Conservation (phyloP, 1,140 invertebrate species). For the Manduca sexta region DNA sequence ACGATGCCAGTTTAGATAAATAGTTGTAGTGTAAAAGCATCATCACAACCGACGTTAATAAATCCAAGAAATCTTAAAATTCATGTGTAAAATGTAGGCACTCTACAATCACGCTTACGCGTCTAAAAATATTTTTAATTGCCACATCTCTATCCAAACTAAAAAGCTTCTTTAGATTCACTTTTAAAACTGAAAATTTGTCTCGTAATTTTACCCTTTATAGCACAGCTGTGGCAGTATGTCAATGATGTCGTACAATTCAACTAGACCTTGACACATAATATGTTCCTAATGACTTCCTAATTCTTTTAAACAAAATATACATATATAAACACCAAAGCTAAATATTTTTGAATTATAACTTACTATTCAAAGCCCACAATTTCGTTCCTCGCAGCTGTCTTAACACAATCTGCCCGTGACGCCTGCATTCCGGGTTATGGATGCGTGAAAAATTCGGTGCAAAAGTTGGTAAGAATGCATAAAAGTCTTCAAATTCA, state of each 20-base stretch:
- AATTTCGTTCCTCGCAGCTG: slow-evolving; percentile 79
- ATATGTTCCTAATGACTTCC: background rate
- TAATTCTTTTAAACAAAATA: background rate
- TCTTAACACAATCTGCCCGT: slow-evolving; percentile 78
- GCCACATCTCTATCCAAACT: too few species aligned
- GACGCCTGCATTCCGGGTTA: slow-evolving; percentile 77
- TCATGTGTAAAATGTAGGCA: too few species aligned
- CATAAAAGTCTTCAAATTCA: slow-evolving; percentile 73
- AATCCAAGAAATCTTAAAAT: slow-evolving; percentile 3
- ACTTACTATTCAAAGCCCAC: slow-evolving; percentile 82
- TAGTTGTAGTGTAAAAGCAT: slow-evolving; percentile 13
- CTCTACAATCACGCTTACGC: too few species aligned
- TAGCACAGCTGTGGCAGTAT: too few species aligned
- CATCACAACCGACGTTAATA: slow-evolving; percentile 5
- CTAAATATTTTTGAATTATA: background rate
- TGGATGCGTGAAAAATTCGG: slow-evolving; percentile 78
- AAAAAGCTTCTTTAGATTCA: too few species aligned
- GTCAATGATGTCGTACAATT: too few species aligned
- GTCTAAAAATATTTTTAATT: too few species aligned
- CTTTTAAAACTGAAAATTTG: too few species aligned
- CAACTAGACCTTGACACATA: too few species aligned
- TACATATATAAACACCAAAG: too few species aligned
- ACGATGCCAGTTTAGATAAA: slow-evolving; percentile 25
- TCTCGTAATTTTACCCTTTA: too few species aligned
- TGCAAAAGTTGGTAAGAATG: slow-evolving; percentile 78